These are phyloP conservation scores for Arenaria interpres DNA, from an alignment of 2,113 vertebrate species.

Conservation along the genomic window DNA sequence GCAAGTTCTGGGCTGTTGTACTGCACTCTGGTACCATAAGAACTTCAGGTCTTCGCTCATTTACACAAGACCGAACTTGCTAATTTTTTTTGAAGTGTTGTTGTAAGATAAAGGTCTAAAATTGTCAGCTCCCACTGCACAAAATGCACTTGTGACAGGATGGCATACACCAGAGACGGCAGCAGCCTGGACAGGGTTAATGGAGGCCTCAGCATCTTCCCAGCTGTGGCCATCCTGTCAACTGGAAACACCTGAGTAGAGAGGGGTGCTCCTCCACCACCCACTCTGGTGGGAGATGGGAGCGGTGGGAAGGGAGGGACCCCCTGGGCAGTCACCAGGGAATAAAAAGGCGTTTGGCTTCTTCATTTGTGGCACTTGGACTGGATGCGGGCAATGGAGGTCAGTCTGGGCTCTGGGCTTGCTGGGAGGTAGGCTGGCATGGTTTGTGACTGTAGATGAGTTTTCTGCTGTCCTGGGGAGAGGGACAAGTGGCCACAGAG, in stretches of 20 bases:
- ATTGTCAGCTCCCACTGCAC: not conserved
- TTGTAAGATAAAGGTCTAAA: not conserved
- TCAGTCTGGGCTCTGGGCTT: not conserved
- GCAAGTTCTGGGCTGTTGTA: not conserved
- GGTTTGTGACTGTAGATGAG: not conserved
- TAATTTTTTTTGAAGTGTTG: not conserved
- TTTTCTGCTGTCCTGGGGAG: not conserved
- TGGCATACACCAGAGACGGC: no score
- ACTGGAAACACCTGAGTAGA: not conserved
- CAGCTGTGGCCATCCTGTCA: not conserved
- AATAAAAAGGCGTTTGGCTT: not conserved
- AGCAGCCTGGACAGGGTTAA: not conserved
- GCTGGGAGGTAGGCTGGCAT: accelerated
- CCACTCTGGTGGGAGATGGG: not conserved
- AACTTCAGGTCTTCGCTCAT: not conserved
- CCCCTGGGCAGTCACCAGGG: no score
- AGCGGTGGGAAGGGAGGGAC: no score
- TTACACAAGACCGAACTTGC: not conserved
- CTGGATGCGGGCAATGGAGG: not conserved
- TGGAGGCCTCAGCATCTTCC: not conserved
- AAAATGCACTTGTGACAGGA: not conserved
- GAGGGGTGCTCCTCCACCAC: not conserved
- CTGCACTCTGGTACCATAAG: not conserved
- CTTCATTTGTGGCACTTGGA: accelerated
- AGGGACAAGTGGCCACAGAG: not conserved